A percentile compares a stretch with the other conserved stretches of the same genome.
Evolutionary conservation across 2,113 vertebrate species (phyloP).

Genomic region (Tiliqua scincoides): DNA sequence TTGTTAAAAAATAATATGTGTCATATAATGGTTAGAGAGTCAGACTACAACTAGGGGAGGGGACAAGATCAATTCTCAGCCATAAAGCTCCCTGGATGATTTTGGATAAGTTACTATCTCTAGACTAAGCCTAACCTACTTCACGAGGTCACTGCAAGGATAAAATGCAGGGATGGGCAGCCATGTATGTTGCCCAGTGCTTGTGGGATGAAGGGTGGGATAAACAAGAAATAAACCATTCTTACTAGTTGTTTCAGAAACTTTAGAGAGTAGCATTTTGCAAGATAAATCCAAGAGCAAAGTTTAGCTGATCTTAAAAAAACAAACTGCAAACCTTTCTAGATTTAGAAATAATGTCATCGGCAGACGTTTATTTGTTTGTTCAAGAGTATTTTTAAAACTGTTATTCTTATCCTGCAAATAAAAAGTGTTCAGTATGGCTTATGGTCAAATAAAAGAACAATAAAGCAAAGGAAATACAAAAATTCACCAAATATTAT

Average conservation of each 20-base stretch:
- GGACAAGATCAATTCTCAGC: background rate
- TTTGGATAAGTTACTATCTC: background rate
- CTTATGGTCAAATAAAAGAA: too few species aligned
- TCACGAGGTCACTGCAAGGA: background rate
- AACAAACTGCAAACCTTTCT: background rate
- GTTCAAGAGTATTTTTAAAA: background rate
- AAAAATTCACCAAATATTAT: too few species aligned
- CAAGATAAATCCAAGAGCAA: background rate
- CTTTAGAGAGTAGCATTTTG: background rate
- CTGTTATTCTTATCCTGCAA: too few species aligned
- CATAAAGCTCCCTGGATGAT: background rate
- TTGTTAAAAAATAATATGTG: constrained; percentile 33
- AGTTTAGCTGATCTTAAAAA: background rate
- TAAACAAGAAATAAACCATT: background rate
- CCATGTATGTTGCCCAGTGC: background rate
- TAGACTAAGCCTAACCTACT: background rate
- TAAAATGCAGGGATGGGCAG: background rate
- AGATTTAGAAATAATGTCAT: background rate
- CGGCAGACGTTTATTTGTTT: background rate
- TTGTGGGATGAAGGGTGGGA: too few species aligned
- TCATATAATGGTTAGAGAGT: background rate
- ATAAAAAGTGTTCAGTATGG: too few species aligned
- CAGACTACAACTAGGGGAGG: background rate
- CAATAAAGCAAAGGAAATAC: too few species aligned
- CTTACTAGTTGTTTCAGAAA: background rate